These are phyloP conservation scores for Catagonus wagneri DNA, from an alignment of 2,113 vertebrate species.

Conservation along the genomic window DNA sequence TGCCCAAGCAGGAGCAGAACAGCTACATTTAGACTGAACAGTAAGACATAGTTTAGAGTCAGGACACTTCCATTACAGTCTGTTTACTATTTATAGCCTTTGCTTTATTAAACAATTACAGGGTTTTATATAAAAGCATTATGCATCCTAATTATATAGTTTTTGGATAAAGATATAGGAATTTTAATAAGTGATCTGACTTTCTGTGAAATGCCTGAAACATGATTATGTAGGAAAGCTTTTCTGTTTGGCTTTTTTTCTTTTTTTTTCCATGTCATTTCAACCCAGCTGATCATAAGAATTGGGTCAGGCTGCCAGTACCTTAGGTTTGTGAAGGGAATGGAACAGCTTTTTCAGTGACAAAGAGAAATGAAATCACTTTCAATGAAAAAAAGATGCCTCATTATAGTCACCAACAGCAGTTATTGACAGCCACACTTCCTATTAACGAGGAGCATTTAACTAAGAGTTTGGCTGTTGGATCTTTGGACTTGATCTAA, in stretches of 20 bases:
- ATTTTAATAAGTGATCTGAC: conserved; percentile 73
- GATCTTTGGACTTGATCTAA: conserved; percentile 97
- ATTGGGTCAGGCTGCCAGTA: conserved; percentile 87
- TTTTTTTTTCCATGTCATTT: conserved; percentile 81
- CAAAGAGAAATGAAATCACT: conserved; percentile 96
- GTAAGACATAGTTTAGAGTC: conserved; percentile 59
- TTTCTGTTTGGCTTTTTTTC: conserved; percentile 72
- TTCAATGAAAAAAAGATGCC: conserved; percentile 92
- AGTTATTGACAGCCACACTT: conserved; percentile 94
- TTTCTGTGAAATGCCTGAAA: conserved; percentile 78
- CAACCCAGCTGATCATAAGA: conserved; percentile 86
- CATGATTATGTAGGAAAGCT: conserved; percentile 72
- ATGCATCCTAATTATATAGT: conserved; percentile 64
- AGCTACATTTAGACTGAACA: conserved; percentile 74
- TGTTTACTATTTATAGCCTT: conserved; percentile 55
- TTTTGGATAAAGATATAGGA: conserved; percentile 73
- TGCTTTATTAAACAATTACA: conserved; percentile 64
- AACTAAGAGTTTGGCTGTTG: conserved; percentile 93
- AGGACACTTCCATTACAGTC: background rate
- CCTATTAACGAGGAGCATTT: conserved; percentile 94
- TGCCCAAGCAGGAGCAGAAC: conserved; percentile 64
- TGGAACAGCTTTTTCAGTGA: conserved; percentile 90
- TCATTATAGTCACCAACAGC: conserved; percentile 93
- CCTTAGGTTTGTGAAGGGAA: conserved; percentile 85
- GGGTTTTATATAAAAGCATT: conserved; percentile 65